phyloP scores from a whole-genome alignment of 2,797 vertebrate genomes.

The Trachurus trachurus region DNA sequence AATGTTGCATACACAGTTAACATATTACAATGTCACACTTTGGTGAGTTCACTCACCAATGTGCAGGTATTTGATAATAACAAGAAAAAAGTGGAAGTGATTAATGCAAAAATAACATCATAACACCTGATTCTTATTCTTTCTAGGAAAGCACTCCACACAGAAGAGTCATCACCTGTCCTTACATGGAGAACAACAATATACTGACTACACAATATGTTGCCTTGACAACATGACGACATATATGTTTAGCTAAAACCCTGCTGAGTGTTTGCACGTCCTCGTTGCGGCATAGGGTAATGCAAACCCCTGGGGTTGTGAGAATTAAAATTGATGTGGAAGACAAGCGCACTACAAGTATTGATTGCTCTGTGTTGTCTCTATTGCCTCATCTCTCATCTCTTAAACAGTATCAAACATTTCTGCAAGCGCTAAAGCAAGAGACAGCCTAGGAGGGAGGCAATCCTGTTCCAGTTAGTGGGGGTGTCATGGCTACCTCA shows the following conservation, averaged over 20 bases:
- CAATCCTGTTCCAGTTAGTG: slow-evolving; percentile 61
- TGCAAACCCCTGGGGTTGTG: slow-evolving; percentile 31
- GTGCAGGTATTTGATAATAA: background rate
- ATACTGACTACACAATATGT: background rate
- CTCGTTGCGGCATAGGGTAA: slow-evolving; percentile 28
- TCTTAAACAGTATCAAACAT: slow-evolving; percentile 56
- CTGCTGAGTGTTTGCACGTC: slow-evolving; percentile 32
- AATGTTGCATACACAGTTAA: slow-evolving; percentile 17
- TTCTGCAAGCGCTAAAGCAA: slow-evolving; percentile 41
- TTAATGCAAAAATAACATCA: background rate
- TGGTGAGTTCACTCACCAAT: background rate
- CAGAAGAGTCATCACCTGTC: background rate
- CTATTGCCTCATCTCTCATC: slow-evolving; percentile 58
- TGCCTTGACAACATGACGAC: background rate
- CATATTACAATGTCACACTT: slow-evolving; percentile 12
- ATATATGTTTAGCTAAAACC: slow-evolving; percentile 2
- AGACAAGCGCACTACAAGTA: slow-evolving; percentile 39
- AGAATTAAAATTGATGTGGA: slow-evolving; percentile 49
- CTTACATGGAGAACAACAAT: slow-evolving; percentile 1
- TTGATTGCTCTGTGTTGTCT: slow-evolving; percentile 54
- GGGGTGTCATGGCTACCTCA: slow-evolving; percentile 79
- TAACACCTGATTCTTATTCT: background rate
- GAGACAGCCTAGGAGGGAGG: slow-evolving; percentile 27
- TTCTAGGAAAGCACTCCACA: background rate
- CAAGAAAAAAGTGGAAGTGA: background rate